These are phyloP conservation scores for Pteronura brasiliensis DNA, from an alignment of 2,113 vertebrate species.

Conservation along the genomic window DNA sequence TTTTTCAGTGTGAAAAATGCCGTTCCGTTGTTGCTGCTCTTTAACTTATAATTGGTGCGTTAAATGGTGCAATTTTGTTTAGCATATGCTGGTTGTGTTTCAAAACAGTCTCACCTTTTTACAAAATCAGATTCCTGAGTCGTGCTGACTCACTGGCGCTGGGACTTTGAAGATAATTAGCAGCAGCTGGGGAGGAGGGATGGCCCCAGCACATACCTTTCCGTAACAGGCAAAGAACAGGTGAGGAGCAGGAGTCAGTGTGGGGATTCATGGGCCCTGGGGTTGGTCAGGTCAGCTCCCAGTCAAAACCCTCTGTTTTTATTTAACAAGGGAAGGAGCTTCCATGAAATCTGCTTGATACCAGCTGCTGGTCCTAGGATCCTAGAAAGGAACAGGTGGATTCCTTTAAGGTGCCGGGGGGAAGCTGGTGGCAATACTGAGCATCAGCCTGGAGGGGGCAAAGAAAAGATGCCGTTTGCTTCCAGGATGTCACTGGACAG, in stretches of 20 bases:
- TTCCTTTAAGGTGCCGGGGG: neutral
- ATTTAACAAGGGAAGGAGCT: neutral
- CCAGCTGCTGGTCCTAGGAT: neutral
- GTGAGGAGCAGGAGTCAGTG: neutral
- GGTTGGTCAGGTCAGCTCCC: neutral
- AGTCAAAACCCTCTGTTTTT: neutral
- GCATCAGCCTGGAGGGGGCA: neutral
- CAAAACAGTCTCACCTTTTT: conserved; percentile 56
- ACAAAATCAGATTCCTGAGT: neutral
- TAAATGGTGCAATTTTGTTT: conserved; percentile 2
- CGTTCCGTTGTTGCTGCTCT: neutral
- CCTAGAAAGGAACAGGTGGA: neutral
- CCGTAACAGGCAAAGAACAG: neutral
- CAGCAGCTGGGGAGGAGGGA: neutral
- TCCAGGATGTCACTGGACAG: too few relatives aligned
- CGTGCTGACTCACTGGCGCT: neutral
- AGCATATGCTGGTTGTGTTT: conserved; percentile 13
- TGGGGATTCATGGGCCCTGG: neutral
- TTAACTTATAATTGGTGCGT: conserved; percentile 36
- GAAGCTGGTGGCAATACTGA: neutral
- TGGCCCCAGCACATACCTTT: neutral
- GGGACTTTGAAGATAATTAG: conserved; percentile 38
- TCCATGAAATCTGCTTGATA: neutral
- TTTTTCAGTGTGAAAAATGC: conserved; percentile 11
- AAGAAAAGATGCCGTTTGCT: neutral